A percentile compares a stretch with the other conserved stretches of the same genome.
phyloP scores from a whole-genome alignment of 2,888 invertebrate genomes.

The Theristus sp. region DNA sequence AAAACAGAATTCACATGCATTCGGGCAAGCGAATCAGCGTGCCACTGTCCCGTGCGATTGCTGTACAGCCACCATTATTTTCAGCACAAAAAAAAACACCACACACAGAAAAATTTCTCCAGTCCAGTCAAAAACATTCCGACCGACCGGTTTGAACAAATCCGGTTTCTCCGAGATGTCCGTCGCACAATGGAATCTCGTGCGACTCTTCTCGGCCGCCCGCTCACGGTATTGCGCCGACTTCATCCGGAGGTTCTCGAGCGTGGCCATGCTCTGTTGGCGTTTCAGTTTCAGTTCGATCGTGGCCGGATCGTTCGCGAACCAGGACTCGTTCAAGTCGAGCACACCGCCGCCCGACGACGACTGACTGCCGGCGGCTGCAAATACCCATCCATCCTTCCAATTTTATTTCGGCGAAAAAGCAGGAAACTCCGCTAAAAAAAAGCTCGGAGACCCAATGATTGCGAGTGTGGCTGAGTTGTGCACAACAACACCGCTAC shows the following conservation, averaged over 20 bases:
- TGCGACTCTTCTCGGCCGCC: neutral
- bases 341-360: constrained; percentile 24
- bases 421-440: too few relatives aligned
- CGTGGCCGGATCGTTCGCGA: constrained; percentile 1
- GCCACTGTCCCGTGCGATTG: too few relatives aligned
- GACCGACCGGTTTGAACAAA: constrained; percentile 73
- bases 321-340: constrained; percentile 5
- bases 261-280: constrained; percentile 21
- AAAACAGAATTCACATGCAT: too few relatives aligned
- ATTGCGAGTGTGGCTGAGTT: too few relatives aligned
- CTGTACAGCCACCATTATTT: too few relatives aligned
- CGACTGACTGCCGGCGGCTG: neutral
- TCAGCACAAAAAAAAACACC: too few relatives aligned
- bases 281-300: constrained; percentile 14
- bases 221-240: neutral
- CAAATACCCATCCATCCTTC: neutral
- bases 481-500: too few relatives aligned
- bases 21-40: too few relatives aligned
- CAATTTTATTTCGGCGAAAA: too few relatives aligned
- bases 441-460: too few relatives aligned
- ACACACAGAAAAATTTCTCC: too few relatives aligned
- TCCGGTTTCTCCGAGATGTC: constrained; percentile 59
- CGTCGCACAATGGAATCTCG: constrained; percentile 18
- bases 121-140: too few relatives aligned
- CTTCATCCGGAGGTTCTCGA: constrained; percentile 13